These are phyloP conservation scores for Napeogenes inachia DNA, from an alignment of 2,888 invertebrate genomes.

Conservation along the genomic window DNA sequence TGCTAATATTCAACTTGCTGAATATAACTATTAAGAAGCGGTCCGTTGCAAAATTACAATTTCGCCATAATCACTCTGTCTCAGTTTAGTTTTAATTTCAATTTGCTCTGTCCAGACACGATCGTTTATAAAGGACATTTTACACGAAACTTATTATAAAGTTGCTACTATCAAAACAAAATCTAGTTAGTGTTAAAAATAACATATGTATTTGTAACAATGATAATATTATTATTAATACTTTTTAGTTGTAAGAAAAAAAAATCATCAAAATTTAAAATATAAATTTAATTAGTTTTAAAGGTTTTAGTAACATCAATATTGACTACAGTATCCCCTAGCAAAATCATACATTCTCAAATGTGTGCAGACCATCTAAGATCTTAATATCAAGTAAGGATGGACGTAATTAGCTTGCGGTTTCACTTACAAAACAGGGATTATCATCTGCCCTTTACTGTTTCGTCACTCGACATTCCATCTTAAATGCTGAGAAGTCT, in stretches of 20 bases:
- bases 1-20: slow-evolving; percentile 23
- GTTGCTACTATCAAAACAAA: neutral
- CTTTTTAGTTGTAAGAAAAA: no score
- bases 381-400: slow-evolving; percentile 59
- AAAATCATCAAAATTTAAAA: no score
- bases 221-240: no score
- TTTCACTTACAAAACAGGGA: slow-evolving; percentile 57
- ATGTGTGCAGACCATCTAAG: slow-evolving; percentile 33
- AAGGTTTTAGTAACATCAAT: no score
- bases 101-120: slow-evolving; percentile 70
- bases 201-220: no score
- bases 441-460: slow-evolving; percentile 34
- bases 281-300: no score
- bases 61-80: slow-evolving; percentile 51
- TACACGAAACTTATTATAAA: slow-evolving; percentile 28
- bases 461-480: slow-evolving; percentile 20
- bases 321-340: no score
- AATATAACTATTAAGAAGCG: slow-evolving; percentile 30
- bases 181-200: no score
- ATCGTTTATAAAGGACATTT: slow-evolving; percentile 38
- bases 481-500: slow-evolving; percentile 2
- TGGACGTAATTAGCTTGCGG: slow-evolving; percentile 73
- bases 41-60: slow-evolving; percentile 55
- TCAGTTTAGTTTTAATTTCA: slow-evolving; percentile 68
- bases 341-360: no score